Conservation (phyloP, 1,140 invertebrate species). For the Vollenhovia emeryi region DNA sequence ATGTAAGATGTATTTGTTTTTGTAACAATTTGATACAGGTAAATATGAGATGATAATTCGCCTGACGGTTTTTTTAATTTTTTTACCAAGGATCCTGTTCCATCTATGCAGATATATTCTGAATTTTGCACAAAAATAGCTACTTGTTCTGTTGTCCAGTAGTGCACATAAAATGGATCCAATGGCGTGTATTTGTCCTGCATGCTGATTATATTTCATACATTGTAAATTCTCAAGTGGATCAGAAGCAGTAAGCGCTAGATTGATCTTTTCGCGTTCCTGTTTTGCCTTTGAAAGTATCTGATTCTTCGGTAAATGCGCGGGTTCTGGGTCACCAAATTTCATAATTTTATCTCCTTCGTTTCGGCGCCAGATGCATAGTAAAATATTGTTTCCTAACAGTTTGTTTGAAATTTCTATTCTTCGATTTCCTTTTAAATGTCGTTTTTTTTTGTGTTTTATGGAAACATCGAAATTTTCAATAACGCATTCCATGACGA, state of each 20-base stretch:
- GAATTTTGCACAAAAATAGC: not conserved
- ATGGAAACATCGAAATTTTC: not conserved
- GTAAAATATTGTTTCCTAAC: not conserved
- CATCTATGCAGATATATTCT: not conserved
- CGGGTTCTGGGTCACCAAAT: not conserved
- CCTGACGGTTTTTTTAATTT: not conserved
- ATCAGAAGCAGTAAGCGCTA: not conserved
- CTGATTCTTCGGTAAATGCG: not conserved
- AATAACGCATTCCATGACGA: not conserved
- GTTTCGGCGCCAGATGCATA: not conserved
- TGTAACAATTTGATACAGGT: conserved; percentile 15
- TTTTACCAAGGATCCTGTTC: not conserved
- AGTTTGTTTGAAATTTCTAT: not conserved
- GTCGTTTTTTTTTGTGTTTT: not conserved
- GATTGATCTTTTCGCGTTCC: not conserved
- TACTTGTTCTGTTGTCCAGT: not conserved
- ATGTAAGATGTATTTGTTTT: not conserved
- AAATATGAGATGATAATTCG: conserved; percentile 11
- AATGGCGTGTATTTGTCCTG: not conserved
- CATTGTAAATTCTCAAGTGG: not conserved
- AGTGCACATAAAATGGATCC: conserved; percentile 5
- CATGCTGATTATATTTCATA: not conserved
- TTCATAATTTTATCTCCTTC: not conserved
- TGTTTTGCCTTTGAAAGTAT: not conserved
- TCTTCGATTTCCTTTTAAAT: not conserved